Base-by-base conservation (phyloP, 2,797 vertebrate species). In the Synanceia verrucosa region DNA sequence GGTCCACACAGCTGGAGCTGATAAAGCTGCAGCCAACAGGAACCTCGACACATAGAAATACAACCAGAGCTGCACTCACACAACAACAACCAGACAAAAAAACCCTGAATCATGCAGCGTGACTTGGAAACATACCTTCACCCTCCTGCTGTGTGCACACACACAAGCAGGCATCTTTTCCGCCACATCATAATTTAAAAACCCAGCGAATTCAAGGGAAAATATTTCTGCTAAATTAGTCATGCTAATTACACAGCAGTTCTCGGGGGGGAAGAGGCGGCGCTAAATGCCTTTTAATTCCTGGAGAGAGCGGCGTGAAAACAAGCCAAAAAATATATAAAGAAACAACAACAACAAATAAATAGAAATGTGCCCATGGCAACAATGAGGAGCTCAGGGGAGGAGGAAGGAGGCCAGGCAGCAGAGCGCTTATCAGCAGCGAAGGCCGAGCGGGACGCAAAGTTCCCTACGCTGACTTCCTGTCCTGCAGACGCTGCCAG, bases 171-270 rank as follows among this genome's bases (percentile, higher is more conserved):
- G 62, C 79, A 90, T 88, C 81, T 86, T 88, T 91, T 90, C 81
- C 86, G 81, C 90, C 75, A 92, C 89, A 90, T 91, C 91, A 91
- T 88, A 81, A 88, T 92, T 90, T 81, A 73, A 76, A 26, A 62
- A 46, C 66, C 72, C 81, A 53, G 80, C 81, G 87, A 83, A 91
- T 92, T 91, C 89, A 88, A 87, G 85, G 87, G 88, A 92, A 92
- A 93, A 93, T 91, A 93, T 93, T 94, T 95, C 91, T 90, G 90
- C 92, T 94, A 92, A 94, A 94, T 95, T 94, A 94, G 92, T 93
- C 91, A 92, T 94, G 93, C 90, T 94, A 94, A 95, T 95, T 94
- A 92, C 92, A 91, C 89, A 83, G 85, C 87, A 78, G 85, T 79
- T 94, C 93, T 94, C 91, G 52, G 81, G 88, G 87, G 87, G 91